Base-by-base conservation (phyloP, 2,888 invertebrate genomes). In the Diaphora mendica region DNA sequence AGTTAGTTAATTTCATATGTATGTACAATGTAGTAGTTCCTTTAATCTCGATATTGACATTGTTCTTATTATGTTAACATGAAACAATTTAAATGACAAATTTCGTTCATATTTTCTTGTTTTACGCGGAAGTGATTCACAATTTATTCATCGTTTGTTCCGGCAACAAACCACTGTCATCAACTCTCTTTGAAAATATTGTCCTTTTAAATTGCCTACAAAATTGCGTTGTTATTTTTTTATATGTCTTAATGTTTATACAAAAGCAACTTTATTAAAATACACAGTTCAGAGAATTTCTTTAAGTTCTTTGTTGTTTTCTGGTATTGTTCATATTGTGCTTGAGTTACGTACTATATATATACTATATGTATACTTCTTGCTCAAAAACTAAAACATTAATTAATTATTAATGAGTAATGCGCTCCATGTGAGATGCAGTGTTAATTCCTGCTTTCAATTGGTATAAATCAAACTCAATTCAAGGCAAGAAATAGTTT, bases 51-150 rank as follows among this genome's bases (percentile, higher is more conserved):
- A 44, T 20, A 44, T 44, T 44, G 66, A 30, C 42, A 30, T 44
- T 67, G 26, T 44, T 44, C 44, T 67, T 44, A 67, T 67, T 67
- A 67, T 67, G 26, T 44, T 33, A 51, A 68, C 51, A 68, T n/a
- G 51, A 68, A 48, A 51, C 51, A 51, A 68, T 68, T 68, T 68
- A 48, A 68, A 68, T 68, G 30, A 68, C 33, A 48, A 68, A 51
- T 68, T 68, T 68, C 23, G 30, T 68, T 68, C 48, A 44, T 51
- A 68, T 68, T 51, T 68, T 68, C 68, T 68, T 67, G 66, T 67
- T 30, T 20, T 13, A 30, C 44, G 42, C 66, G 30, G 44, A 67
- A 67, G 66, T 44, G 44, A 67, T 30, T 68, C 64, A 35, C 30
- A 35, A 64, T 64, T 33, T 64, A 64, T 64, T 64, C 64, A 64